Evolutionary conservation across 2,888 invertebrate species (phyloP), one percentile per base, ranked within the genome.

Genomic region (Dynastes maya): DNA sequence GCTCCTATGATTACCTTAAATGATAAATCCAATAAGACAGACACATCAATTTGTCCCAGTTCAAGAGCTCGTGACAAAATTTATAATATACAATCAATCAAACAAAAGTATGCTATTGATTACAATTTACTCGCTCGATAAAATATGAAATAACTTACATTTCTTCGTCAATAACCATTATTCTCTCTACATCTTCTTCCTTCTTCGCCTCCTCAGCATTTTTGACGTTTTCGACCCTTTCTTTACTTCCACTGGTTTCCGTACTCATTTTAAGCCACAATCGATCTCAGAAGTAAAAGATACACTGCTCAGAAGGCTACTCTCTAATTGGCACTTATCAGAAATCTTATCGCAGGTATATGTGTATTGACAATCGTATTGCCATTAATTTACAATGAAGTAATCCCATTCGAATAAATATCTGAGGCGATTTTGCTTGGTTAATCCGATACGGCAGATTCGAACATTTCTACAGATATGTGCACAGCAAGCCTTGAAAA

Each of bases 161-260:
- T 55, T 79, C 79, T 45, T 79, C 79, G 16, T 79, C 79, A 63
- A 79, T 79, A 29, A 79, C 67, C 76, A 79, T 63, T 32, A 79
- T 77, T 29, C 55, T 51, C 16, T 79, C 65, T 6, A 40, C 45
- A 68, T 79, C 72, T 40, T 79, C 77, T 9, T 32, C 72, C 13
- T 63, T 77, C 13, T 63, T 74, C 5, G n/a, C 29, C 4, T 27
- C 29, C 9, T 32, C 45, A 2, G 13, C 51, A 0, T 64, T 78
- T 37, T 71, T 64, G 45, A 37, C 49, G 4, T 70, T 49, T 71
- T 71, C 68, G 45, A 37, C 49, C 1, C 61, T 49, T 71, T 71
- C 68, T 16, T 58, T 67, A 1, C 11, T 72, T n/a, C 16, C 55
- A 67, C 27, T 53, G 29, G 16, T n/a, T 65, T 65, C 29, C 13